Evolutionary conservation across 2,113 vertebrate species (phyloP).

Genomic region (Corythoichthys intestinalis): DNA sequence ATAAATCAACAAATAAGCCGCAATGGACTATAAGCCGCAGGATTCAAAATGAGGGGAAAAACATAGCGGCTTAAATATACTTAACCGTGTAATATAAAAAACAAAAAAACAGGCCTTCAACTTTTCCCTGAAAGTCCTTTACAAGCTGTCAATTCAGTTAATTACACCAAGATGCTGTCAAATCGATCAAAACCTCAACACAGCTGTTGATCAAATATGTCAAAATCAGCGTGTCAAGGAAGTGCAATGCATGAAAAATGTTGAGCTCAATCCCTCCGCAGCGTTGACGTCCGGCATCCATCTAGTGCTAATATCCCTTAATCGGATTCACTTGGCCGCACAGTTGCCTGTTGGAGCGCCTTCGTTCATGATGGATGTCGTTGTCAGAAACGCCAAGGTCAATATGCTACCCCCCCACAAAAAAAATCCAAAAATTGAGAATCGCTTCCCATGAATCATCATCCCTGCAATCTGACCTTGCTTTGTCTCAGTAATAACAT

Average conservation of each 20-base stretch:
- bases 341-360: conserved; percentile 85
- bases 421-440: conserved; percentile 79
- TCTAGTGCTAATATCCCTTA: conserved; percentile 86
- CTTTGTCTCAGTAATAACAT: conserved; percentile 92
- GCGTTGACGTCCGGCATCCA: conserved; percentile 81
- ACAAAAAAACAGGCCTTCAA: not conserved
- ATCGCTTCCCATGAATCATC: conserved; percentile 90
- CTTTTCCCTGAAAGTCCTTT: conserved; percentile 3
- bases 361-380: conserved; percentile 91
- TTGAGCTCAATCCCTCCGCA: conserved; percentile 80
- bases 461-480: conserved; percentile 86
- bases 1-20: too few relatives aligned
- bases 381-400: conserved; percentile 97
- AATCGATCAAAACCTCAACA: conserved; percentile 49
- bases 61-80: too few relatives aligned
- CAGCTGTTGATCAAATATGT: conserved; percentile 61
- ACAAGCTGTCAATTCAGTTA: conserved; percentile 15
- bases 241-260: conserved; percentile 64
- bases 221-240: conserved; percentile 64
- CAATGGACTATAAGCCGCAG: too few relatives aligned
- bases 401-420: conserved; percentile 79
- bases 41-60: too few relatives aligned
- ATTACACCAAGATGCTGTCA: conserved; percentile 9
- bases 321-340: conserved; percentile 87
- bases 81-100: too few relatives aligned